Conservation (phyloP, 2,797 vertebrate species). For the Poeciliopsis infans region DNA sequence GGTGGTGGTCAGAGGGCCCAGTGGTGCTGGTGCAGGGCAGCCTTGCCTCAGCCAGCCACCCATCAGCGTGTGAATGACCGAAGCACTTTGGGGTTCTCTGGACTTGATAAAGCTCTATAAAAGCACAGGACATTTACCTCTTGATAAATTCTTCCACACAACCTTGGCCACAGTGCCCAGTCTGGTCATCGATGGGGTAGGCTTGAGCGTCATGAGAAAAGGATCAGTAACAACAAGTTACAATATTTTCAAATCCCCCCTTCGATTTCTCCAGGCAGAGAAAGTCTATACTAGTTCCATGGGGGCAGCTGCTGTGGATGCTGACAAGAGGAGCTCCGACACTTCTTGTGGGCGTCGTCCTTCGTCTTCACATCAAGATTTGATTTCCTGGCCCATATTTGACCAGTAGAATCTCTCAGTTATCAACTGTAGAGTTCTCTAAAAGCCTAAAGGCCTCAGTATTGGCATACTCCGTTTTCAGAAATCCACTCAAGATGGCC, state of each 20-base stretch:
- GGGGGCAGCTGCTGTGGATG: neutral
- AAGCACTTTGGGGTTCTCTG: no score
- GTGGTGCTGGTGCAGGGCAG: no score
- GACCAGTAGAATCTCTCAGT: neutral
- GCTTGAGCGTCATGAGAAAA: neutral
- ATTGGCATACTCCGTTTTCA: neutral
- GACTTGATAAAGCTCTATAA: no score
- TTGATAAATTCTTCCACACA: neutral
- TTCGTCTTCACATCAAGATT: neutral
- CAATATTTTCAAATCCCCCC: neutral
- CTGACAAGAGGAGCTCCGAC: neutral
- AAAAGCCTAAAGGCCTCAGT: neutral
- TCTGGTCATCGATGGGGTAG: no score
- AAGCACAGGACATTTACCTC: neutral
- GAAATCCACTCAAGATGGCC: no score
- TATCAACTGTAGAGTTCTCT: neutral
- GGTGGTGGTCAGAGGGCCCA: no score
- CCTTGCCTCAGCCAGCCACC: no score
- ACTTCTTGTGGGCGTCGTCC: neutral
- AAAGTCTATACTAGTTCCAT: neutral
- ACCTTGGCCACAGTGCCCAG: neutral
- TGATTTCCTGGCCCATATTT: neutral
- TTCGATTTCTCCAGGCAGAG: neutral
- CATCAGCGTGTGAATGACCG: no score
- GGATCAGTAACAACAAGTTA: neutral